phyloP scores from a whole-genome alignment of 2,888 invertebrate species.

The Cactoblastis cactorum region DNA sequence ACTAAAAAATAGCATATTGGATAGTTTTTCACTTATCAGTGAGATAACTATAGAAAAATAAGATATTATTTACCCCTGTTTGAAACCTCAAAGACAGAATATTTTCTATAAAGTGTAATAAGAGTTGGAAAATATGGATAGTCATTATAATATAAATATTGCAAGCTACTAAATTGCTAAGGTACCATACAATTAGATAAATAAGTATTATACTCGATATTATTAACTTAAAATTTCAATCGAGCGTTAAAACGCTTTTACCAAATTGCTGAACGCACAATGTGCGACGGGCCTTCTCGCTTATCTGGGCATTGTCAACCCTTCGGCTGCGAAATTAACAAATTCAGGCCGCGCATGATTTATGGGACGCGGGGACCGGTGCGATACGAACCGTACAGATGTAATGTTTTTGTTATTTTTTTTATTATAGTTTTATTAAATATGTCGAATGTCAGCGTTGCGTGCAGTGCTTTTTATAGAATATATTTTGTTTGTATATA shows the following conservation, averaged over 20 bases:
- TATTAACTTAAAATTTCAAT: neutral
- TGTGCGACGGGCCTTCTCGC: constrained; percentile 15
- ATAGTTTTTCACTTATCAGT: no score
- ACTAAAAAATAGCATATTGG: no score
- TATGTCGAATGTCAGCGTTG: neutral
- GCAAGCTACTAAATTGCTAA: no score
- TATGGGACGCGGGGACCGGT: constrained; percentile 30
- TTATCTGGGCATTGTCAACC: constrained; percentile 35
- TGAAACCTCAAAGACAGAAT: no score
- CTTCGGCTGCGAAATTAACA: constrained; percentile 58
- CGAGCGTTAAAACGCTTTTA: neutral
- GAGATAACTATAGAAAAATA: no score
- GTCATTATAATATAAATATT: no score
- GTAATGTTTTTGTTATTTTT: constrained; percentile 9
- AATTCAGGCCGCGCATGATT: constrained; percentile 62
- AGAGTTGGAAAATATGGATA: no score
- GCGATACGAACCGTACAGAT: neutral
- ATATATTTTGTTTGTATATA: neutral
- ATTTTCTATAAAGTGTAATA: no score
- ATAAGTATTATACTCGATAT: no score
- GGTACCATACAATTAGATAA: no score
- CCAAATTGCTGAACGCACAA: neutral
- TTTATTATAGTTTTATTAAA: constrained; percentile 4
- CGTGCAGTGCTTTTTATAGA: neutral
- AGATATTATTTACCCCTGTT: no score